Evolutionary conservation across 2,113 vertebrate genomes (phyloP).

Genomic region (rat (Rattus norvegicus)): GRCr8 NC_086030.1:12413501-12414000

Average conservation of each 20-base stretch:
- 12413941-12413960: background rate
- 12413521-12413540: background rate
- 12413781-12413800: too few species aligned
- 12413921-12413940: background rate
- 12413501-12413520: constrained; percentile 6
- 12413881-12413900: background rate
- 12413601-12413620: too few species aligned
- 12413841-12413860: background rate
- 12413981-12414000: background rate
- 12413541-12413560: background rate
- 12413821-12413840: background rate
- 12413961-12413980: background rate
- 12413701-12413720: background rate
- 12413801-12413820: background rate
- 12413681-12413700: background rate
- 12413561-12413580: background rate
- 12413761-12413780: background rate
- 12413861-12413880: background rate
- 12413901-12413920: too few species aligned
- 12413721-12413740: background rate
- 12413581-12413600: background rate
- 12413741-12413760: background rate
- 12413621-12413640: background rate
- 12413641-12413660: background rate
- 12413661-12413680: background rate